Evolutionary conservation across 2,888 invertebrate species (phyloP).

Genomic region (Sericinus montela): DNA sequence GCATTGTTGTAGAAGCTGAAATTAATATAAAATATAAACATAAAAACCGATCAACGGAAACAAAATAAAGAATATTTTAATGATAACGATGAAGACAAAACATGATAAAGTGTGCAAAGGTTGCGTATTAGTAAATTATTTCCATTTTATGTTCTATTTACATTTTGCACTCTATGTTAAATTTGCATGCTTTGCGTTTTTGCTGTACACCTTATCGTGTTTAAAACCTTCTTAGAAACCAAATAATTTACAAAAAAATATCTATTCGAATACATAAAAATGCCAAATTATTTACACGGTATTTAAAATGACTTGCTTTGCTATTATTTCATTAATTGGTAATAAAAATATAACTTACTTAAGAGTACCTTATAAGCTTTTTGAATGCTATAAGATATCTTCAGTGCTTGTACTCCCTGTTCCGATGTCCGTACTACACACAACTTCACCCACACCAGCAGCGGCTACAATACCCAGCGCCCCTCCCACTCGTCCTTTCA

Average conservation of each 20-base stretch:
- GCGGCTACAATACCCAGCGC: conserved; percentile 59
- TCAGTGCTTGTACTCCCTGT: conserved; percentile 71
- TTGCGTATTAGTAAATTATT: conserved; percentile 40
- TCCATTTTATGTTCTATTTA: conserved; percentile 30
- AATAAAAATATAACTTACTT: conserved; percentile 69
- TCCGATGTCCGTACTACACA: conserved; percentile 52
- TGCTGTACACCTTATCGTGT: conserved; percentile 64
- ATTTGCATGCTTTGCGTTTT: conserved; percentile 48
- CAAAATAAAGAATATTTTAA: background rate
- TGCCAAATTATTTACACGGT: conserved; percentile 51
- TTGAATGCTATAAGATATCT: conserved; percentile 74
- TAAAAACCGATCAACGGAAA: background rate
- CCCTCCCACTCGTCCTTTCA: conserved; percentile 69
- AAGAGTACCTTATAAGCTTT: conserved; percentile 67
- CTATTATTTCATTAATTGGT: conserved; percentile 39
- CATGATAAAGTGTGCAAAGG: conserved; percentile 58
- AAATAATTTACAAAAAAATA: conserved; percentile 22
- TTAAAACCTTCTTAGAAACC: conserved; percentile 39
- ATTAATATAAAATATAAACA: conserved; percentile 30
- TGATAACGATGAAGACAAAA: conserved; percentile 35
- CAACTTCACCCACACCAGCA: conserved; percentile 53
- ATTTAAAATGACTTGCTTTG: conserved; percentile 67
- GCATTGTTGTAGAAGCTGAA: conserved; percentile 86
- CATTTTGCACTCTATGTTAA: conserved; percentile 45
- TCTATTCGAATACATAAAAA: conserved; percentile 36